These are phyloP conservation scores for Patiria miniata DNA, from an alignment of 35 echinoderm and acorn worm genomes.

Conservation along the genomic window DNA sequence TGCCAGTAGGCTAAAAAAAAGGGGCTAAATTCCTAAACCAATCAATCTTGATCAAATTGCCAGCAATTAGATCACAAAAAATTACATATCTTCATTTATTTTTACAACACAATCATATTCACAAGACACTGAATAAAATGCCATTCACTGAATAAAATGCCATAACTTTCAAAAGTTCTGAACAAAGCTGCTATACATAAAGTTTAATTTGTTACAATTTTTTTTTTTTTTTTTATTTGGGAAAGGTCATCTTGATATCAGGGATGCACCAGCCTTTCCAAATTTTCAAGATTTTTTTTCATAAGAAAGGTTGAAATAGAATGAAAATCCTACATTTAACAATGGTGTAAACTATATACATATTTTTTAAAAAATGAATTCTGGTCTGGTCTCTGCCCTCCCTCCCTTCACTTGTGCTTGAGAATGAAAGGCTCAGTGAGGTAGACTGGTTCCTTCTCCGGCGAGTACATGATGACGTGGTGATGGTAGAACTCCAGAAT, in stretches of 20 bases:
- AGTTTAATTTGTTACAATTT: no score
- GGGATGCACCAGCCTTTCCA: no score
- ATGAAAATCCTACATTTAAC: no score
- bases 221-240: no score
- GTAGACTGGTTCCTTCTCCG: conserved; percentile 79
- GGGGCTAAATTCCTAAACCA: not conserved
- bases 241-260: no score
- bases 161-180: no score
- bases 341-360: no score
- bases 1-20: conserved; percentile 13
- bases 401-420: conserved; percentile 3
- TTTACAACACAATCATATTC: not conserved
- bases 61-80: conserved; percentile 16
- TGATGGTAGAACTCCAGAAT: conserved; percentile 93
- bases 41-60: conserved; percentile 16
- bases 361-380: not conserved
- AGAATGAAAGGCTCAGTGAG: conserved; percentile 83
- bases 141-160: no score
- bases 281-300: no score
- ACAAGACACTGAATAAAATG: no score
- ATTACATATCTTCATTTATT: not conserved
- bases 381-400: not conserved
- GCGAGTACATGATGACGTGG: conserved; percentile 94
- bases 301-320: no score
- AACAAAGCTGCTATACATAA: no score